phyloP scores from a whole-genome alignment of 1,140 invertebrate species.

The Sminthurides bifidus region DNA sequence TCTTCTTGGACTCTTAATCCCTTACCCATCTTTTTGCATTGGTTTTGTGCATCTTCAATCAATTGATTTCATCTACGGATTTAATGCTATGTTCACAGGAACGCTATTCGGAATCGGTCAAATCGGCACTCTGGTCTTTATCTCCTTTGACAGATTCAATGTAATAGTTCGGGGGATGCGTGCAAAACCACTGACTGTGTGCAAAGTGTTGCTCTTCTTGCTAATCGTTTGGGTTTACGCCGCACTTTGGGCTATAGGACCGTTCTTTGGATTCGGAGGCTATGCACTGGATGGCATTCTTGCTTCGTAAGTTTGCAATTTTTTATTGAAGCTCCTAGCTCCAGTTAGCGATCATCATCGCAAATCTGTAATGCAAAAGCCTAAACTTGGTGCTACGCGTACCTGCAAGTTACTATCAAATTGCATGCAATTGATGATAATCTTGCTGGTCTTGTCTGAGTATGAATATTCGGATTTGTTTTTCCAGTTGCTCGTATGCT shows the following conservation, averaged over 20 bases:
- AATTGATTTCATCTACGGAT: background rate
- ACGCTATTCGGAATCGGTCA: slow-evolving; percentile 33
- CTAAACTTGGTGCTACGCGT: no score
- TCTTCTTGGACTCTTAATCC: no score
- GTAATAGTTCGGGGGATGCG: slow-evolving; percentile 34
- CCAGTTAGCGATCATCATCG: no score
- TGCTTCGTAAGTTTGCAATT: slow-evolving; percentile 9
- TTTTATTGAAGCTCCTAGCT: no score
- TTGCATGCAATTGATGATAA: slow-evolving; percentile 1
- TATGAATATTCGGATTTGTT: background rate
- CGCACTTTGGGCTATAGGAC: slow-evolving; percentile 31
- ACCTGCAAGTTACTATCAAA: background rate
- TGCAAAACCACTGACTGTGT: slow-evolving; percentile 32
- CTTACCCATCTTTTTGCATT: no score
- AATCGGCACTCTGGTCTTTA: slow-evolving; percentile 33
- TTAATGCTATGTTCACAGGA: slow-evolving; percentile 17
- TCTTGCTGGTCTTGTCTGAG: background rate
- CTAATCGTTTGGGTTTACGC: slow-evolving; percentile 33
- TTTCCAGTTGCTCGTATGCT: slow-evolving; percentile 40
- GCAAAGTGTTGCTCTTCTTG: slow-evolving; percentile 30
- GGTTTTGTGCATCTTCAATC: background rate
- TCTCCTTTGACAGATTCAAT: slow-evolving; percentile 36
- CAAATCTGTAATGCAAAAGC: no score
- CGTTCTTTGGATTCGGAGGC: slow-evolving; percentile 34
- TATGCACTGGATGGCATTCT: slow-evolving; percentile 33